phyloP scores from a whole-genome alignment of 2,797 vertebrate genomes.

The Pseudotriccus pelzelni region DNA sequence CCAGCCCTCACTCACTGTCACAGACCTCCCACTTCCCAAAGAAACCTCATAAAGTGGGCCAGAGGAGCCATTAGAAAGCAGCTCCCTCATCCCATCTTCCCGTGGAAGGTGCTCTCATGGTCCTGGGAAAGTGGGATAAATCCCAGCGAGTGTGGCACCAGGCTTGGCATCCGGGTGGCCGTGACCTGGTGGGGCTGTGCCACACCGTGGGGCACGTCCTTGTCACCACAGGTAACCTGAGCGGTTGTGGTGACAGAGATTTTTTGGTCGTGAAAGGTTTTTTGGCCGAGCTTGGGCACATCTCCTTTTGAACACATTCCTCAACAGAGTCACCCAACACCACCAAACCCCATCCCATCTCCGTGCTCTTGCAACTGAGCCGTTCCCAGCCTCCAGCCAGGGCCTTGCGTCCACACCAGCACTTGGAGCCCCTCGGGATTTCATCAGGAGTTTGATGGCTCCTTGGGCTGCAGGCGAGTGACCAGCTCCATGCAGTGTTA shows the following conservation, averaged over 20 bases:
- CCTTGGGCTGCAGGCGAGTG: not conserved
- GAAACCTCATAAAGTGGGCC: not conserved
- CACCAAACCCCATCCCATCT: not conserved
- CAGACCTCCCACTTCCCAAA: not conserved
- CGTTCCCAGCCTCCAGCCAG: accelerated
- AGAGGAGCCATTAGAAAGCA: not conserved
- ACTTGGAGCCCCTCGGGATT: accelerated
- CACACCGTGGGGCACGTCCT: not conserved
- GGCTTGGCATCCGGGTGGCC: not conserved
- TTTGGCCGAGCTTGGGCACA: not conserved
- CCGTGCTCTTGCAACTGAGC: accelerated
- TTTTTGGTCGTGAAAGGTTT: not conserved
- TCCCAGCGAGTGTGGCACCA: accelerated
- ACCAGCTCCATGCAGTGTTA: not conserved
- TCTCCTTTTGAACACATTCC: not conserved
- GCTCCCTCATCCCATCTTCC: not conserved
- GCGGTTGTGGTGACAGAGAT: not conserved
- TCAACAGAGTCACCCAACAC: accelerated
- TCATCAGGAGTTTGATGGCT: not conserved
- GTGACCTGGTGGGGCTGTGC: accelerated
- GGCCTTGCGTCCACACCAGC: not conserved
- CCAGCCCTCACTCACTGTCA: not conserved
- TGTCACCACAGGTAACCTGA: accelerated
- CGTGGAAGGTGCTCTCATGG: not conserved
- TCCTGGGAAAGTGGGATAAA: not conserved